Conservation (phyloP, 1,140 invertebrate genomes). For the Aphis craccivora region DNA sequence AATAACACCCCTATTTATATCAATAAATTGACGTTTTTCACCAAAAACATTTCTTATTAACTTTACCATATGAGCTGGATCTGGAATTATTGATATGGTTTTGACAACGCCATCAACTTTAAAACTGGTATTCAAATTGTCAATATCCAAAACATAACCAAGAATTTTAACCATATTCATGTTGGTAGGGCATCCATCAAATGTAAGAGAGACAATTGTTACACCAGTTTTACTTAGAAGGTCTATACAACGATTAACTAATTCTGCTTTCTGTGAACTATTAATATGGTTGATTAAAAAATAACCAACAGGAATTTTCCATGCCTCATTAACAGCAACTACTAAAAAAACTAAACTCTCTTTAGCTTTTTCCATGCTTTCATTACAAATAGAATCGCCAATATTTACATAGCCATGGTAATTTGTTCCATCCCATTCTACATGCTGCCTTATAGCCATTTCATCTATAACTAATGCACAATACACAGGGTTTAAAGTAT, state of each 20-base stretch:
- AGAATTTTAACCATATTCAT: background rate
- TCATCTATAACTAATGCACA: conserved; percentile 28
- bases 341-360: background rate
- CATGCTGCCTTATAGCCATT: background rate
- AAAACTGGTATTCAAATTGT: background rate
- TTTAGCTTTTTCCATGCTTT: background rate
- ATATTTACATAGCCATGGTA: conserved; percentile 26
- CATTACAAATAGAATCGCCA: background rate
- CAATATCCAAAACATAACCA: background rate
- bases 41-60: background rate
- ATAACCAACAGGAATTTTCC: conserved; percentile 30
- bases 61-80: background rate
- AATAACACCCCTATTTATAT: background rate
- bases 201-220: background rate
- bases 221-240: background rate
- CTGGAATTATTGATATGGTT: background rate
- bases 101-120: background rate
- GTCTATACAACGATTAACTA: background rate
- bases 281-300: background rate
- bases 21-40: background rate
- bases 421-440: conserved; percentile 5
- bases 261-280: background rate
- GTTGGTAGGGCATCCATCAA: background rate
- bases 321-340: background rate
- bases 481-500: background rate